A percentile compares a stretch with the other conserved stretches of the same genome.
Evolutionary conservation across 2,797 vertebrate species (phyloP).

Genomic region (Phataginus tetradactyla): DNA sequence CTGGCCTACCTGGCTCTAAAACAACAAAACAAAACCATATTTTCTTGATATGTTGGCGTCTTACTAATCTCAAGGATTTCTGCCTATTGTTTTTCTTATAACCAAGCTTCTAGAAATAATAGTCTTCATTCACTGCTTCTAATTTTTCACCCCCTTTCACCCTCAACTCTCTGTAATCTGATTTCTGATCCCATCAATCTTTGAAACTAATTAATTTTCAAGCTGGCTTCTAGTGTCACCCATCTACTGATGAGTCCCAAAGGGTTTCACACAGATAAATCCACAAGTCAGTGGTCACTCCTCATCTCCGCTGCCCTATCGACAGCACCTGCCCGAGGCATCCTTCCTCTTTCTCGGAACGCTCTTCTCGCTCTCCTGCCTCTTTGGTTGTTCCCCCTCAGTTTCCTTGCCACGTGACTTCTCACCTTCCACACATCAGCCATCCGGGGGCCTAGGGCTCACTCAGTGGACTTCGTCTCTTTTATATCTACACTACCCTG

Average conservation of each 20-base stretch:
- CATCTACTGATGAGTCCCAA: not conserved
- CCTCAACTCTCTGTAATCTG: not conserved
- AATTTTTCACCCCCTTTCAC: not conserved
- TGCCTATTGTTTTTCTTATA: not conserved
- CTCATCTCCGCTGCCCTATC: not conserved
- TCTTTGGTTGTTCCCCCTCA: not conserved
- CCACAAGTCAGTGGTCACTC: not conserved
- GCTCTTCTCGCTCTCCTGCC: not conserved
- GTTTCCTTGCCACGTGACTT: not conserved
- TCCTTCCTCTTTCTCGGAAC: not conserved
- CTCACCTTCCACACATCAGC: not conserved
- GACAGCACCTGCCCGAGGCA: not conserved
- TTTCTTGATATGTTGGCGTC: not conserved
- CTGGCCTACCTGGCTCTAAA: not conserved
- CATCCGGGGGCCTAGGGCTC: not conserved
- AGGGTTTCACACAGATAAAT: not conserved
- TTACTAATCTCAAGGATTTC: not conserved
- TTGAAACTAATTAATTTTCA: slow-evolving; percentile 8
- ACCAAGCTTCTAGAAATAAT: not conserved
- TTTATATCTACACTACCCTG: not conserved
- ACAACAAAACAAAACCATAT: not conserved
- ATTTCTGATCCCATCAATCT: not conserved
- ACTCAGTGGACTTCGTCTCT: not conserved
- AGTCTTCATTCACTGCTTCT: not conserved
- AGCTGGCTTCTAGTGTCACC: not conserved